Evolutionary conservation across 2,113 vertebrate genomes (phyloP), one percentile per base, ranked within the genome.

Genomic region (Phoxinus phoxinus): DNA sequence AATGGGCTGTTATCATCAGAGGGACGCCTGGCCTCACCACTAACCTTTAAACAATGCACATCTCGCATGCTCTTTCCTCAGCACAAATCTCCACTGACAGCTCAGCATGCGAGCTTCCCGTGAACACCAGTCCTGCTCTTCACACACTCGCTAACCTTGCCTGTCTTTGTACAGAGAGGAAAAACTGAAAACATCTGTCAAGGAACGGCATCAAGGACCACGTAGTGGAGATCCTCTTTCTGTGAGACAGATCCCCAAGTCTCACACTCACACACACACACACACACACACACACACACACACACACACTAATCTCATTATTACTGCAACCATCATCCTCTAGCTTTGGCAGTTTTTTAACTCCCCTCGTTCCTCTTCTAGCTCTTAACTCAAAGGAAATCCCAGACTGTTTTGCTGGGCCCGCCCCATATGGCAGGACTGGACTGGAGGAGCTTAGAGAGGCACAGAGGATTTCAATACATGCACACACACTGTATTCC

Each of bases 291-390:
- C 48, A 30, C 81, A 56, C 82, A 46, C 86, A 89, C 67, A 75
- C 32, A 74, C 15, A 81, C 48, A 30, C 81, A 56, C 82, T 92
- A 90, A 90, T 92, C 83, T 81, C 87, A 91, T 92, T 91, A 90
- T 89, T 90, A 87, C 80, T 46, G 80, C 71, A 32, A 69, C 15
- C 5, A 72, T 89, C 65, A 67, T 63, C 88, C 87, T 89, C 84
- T 71, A 85, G 85, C 88, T 89, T 87, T 84, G 71, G 81, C 44
- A 76, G 48, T 91, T 88, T 90, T 90, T 44, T 46, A 82, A 82
- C 41, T 67, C 80, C 35, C 15, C 27, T 32, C 61, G 9, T 79
- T 79, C 59, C 32, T 35, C 53, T 27, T 32, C 23, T 88, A 91
- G 90, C 79, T 86, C 71, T n/a, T 48, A 84, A 89, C 74, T 58